phyloP scores from a whole-genome alignment of 2,888 invertebrate genomes.

The Penaeus monodon region DNA sequence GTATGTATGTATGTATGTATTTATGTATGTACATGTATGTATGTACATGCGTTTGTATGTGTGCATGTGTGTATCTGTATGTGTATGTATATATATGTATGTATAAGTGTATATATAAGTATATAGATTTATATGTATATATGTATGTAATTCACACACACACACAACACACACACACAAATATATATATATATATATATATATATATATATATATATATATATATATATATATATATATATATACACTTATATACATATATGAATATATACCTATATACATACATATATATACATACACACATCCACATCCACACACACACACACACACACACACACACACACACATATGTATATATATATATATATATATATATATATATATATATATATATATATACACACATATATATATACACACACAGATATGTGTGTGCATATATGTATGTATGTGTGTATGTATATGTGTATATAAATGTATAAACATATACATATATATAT shows the following conservation, averaged over 20 bases:
- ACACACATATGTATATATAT: background rate
- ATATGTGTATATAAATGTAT: background rate
- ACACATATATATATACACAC: background rate
- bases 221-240: background rate
- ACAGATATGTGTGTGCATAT: background rate
- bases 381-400: conserved; percentile 15
- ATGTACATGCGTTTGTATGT: no score
- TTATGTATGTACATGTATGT: no score
- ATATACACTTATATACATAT: background rate
- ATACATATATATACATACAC: background rate
- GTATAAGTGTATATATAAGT: no score
- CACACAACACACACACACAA: no score
- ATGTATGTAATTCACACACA: no score
- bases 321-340: background rate
- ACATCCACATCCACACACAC: background rate
- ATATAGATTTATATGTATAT: background rate
- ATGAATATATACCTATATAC: background rate
- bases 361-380: conserved; percentile 25
- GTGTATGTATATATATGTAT: no score
- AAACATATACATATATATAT: background rate
- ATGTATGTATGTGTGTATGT: background rate
- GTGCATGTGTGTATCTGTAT: no score
- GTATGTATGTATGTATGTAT: no score
- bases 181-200: no score
- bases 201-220: conserved; percentile 13